Evolutionary conservation across 2,888 invertebrate genomes (phyloP).

Genomic region (Magallana nippona): DNA sequence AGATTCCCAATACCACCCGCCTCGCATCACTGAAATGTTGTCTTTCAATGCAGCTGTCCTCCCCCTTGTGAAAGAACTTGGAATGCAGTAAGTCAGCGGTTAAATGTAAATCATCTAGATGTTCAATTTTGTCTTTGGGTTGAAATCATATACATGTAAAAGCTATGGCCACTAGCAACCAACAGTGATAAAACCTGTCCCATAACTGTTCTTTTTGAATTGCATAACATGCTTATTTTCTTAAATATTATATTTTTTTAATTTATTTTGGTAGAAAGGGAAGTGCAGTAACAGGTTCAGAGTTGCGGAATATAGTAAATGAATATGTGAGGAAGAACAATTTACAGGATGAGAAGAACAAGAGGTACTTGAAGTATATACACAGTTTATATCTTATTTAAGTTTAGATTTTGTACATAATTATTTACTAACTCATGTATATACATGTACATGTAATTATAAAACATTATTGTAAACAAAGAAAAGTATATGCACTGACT

Average conservation of each 20-base stretch:
- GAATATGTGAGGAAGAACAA: slow-evolving; percentile 87
- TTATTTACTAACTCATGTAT: no score
- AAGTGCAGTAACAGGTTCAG: slow-evolving; percentile 83
- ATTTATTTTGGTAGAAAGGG: slow-evolving; percentile 81
- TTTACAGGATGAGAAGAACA: slow-evolving; percentile 80
- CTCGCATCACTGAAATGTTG: slow-evolving; percentile 85
- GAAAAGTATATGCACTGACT: no score
- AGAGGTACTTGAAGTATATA: slow-evolving; percentile 53
- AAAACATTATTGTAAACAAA: background rate
- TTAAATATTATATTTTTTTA: background rate
- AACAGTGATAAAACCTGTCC: no score
- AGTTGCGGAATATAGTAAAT: slow-evolving; percentile 86
- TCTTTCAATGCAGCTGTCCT: slow-evolving; percentile 86
- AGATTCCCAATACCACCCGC: slow-evolving; percentile 80
- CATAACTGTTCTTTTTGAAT: background rate
- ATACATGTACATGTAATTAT: background rate
- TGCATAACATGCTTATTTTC: background rate
- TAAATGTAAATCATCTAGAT: background rate
- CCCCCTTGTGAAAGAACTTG: slow-evolving; percentile 84
- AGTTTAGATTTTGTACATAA: no score
- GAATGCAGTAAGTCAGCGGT: slow-evolving; percentile 59
- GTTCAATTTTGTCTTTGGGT: background rate
- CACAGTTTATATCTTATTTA: no score
- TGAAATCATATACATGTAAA: background rate
- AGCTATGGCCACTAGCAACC: background rate